These are phyloP conservation scores for Macrophya annulata DNA, from an alignment of 2,888 invertebrate species.

Conservation along the genomic window DNA sequence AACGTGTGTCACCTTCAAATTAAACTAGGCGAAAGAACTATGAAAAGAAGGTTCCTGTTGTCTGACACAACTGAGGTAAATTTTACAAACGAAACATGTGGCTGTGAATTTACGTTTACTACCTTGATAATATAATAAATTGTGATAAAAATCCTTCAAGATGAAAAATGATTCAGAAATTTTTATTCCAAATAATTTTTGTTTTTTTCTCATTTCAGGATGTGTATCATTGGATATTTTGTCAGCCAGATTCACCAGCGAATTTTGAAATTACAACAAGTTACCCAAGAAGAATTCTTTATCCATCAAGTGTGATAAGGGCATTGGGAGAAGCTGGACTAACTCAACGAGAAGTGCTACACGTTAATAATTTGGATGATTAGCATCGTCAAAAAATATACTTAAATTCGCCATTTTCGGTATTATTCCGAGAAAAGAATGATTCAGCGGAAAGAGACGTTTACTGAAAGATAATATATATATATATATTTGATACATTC, in stretches of 20 bases:
- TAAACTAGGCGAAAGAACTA: conserved; percentile 93
- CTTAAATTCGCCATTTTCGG: conserved; percentile 49
- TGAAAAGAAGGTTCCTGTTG: conserved; percentile 93
- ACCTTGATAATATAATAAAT: conserved; percentile 17
- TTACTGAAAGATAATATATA: conserved; percentile 66
- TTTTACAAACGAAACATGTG: conserved; percentile 26
- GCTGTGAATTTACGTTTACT: neutral
- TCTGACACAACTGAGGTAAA: conserved; percentile 91
- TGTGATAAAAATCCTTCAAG: neutral
- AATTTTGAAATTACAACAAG: conserved; percentile 97
- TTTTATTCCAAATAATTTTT: conserved; percentile 24
- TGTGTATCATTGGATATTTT: conserved; percentile 97
- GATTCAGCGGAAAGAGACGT: conserved; percentile 66
- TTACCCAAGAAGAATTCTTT: conserved; percentile 93
- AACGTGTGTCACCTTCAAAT: conserved; percentile 92
- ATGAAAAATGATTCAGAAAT: neutral
- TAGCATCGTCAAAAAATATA: conserved; percentile 64
- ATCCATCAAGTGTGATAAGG: conserved; percentile 80
- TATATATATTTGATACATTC: conserved; percentile 73
- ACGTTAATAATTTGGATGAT: conserved; percentile 95
- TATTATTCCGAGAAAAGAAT: conserved; percentile 59
- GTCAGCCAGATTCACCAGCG: conserved; percentile 95
- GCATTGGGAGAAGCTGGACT: conserved; percentile 91
- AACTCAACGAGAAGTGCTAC: conserved; percentile 94
- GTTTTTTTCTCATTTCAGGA: conserved; percentile 84